Base-by-base conservation (phyloP, 2,797 vertebrate species). In the Diplodus sargus region DNA sequence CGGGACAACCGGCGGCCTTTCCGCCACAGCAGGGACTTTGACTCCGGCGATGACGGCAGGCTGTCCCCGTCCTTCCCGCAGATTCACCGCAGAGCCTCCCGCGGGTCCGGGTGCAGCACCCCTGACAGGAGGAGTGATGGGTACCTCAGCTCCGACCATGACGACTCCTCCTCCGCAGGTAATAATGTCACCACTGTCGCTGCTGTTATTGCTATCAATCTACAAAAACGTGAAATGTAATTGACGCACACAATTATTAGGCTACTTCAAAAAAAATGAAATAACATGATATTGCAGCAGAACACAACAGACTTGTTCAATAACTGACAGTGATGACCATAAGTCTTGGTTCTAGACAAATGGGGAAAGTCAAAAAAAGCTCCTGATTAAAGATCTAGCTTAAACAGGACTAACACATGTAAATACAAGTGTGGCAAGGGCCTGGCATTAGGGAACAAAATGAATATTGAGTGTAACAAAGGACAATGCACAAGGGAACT, bases 61-160 rank as follows among this genome's bases (percentile, higher is more conserved):
- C 77, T 94, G 85, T 95, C 95, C 5, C 94, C 95, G 53, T 93
- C 87, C 60, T 77, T 91, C 67, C 81, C 88, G 23, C 85, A 87
- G 18, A 56, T 92, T 16, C 85, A 77, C 0, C 83, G 79, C 79
- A 86, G 83, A 74, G 10, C 84, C 1, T 91, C 91, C 5, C 87
- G 87, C 2, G 92, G 93, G 23, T 96, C 95, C 13, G 86, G 95
- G 7, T 91, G 89, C 92, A 97, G 97, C 93, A 97, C 96, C 28
- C 97, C 97, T 0, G 97, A 97, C 72, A 83, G 94, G 86, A 94
- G 93, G 82, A 96, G 96, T 49, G 96, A 97, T 61, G 97, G 96
- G 17, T 95, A 93, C 92, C 86, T 95, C 92, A 97, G 97, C 94
- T 98, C 97, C 0, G 98, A 98, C 90, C 96, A 95, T 17, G 98